These are phyloP conservation scores for Ichneumoninae sp. DNA, from an alignment of 2,888 invertebrate species.

Conservation along the genomic window DNA sequence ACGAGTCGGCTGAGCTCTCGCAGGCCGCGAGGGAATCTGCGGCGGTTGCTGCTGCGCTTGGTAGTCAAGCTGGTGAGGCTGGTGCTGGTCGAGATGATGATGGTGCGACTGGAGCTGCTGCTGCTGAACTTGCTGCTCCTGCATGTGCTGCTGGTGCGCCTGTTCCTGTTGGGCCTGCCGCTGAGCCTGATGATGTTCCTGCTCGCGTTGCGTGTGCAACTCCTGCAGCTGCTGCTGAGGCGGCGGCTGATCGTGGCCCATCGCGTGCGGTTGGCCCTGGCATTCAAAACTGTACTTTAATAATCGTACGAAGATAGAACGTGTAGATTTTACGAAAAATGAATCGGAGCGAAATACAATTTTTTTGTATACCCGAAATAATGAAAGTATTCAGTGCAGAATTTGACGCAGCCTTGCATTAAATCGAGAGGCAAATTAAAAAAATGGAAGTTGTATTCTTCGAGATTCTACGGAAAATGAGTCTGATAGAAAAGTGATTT, in stretches of 20 bases:
- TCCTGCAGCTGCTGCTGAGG: constrained; percentile 77
- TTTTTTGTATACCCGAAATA: too few relatives aligned
- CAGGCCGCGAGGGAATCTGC: constrained; percentile 18
- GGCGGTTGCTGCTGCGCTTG: constrained; percentile 70
- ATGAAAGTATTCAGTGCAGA: too few relatives aligned
- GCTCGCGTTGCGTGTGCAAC: constrained; percentile 74
- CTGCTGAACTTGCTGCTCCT: constrained; percentile 63
- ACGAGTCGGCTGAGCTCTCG: constrained; percentile 12
- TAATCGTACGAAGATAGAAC: neutral
- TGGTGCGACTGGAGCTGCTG: constrained; percentile 70
- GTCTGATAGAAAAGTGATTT: too few relatives aligned
- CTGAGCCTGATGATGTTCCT: constrained; percentile 71
- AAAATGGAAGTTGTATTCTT: too few relatives aligned
- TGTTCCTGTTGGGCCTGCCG: constrained; percentile 65
- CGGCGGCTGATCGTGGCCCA: constrained; percentile 67
- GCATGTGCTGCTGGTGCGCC: constrained; percentile 61
- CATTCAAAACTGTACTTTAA: constrained; percentile 47
- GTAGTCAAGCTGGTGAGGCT: constrained; percentile 71
- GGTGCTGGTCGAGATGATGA: constrained; percentile 61
- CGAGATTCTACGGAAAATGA: too few relatives aligned
- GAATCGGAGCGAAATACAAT: too few relatives aligned
- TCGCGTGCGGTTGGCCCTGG: constrained; percentile 71
- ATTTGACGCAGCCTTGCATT: too few relatives aligned
- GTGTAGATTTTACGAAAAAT: neutral
- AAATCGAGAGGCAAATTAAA: too few relatives aligned